phyloP scores from a whole-genome alignment of 2,113 vertebrate genomes.

The Nestor notabilis region DNA sequence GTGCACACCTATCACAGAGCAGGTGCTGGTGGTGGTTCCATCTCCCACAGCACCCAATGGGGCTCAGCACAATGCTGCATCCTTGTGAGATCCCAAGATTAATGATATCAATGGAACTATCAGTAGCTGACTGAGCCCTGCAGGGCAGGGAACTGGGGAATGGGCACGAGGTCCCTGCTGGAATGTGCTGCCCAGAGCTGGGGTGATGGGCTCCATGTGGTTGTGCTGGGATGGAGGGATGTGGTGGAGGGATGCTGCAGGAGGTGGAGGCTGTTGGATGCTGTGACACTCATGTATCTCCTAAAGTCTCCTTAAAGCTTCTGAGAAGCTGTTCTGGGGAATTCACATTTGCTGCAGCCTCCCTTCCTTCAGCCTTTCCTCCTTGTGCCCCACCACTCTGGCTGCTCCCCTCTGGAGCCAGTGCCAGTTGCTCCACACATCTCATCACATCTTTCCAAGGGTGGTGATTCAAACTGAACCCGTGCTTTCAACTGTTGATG shows the following conservation, averaged over 20 bases:
- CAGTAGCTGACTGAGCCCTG: neutral
- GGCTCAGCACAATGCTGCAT: neutral
- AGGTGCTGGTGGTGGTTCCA: neutral
- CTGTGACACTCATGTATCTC: neutral
- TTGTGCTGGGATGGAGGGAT: neutral
- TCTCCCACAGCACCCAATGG: accelerated
- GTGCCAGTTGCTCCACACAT: neutral
- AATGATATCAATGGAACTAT: neutral
- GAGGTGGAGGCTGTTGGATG: neutral
- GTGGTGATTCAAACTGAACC: neutral
- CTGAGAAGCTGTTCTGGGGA: neutral
- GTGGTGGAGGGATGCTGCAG: neutral
- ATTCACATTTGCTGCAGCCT: neutral
- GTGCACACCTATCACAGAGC: neutral
- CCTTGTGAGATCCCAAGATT: neutral
- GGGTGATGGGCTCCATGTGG: accelerated
- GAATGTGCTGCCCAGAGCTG: neutral
- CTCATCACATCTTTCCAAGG: neutral
- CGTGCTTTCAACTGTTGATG: neutral
- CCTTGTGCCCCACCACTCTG: neutral
- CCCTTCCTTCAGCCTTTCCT: neutral
- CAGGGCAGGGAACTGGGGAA: neutral
- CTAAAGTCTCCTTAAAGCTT: neutral
- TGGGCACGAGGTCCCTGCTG: neutral
- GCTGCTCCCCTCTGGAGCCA: neutral